phyloP scores from a whole-genome alignment of 2,113 vertebrate species.

The Carassius gibelio region DNA sequence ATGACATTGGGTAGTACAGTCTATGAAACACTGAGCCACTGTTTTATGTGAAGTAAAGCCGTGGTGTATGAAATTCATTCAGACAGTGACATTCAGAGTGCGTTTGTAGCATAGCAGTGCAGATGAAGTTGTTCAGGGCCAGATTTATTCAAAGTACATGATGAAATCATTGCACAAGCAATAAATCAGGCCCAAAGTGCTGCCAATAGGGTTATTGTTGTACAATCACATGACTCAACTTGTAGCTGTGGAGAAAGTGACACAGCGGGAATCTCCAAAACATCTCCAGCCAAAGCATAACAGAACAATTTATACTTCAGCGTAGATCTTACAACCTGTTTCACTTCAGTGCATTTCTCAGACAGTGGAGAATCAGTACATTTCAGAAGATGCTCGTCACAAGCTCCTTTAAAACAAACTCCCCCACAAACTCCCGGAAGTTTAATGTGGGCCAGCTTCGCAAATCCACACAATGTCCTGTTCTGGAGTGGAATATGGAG shows the following conservation, averaged over 20 bases:
- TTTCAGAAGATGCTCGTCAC: not conserved
- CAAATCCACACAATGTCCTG: constrained; percentile 19
- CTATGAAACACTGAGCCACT: constrained; percentile 17
- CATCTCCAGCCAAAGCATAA: not conserved
- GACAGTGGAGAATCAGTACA: not conserved
- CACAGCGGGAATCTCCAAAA: constrained; percentile 20
- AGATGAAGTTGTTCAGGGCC: not conserved
- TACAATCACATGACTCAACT: constrained; percentile 21
- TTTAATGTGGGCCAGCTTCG: constrained; percentile 6
- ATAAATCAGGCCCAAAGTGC: constrained; percentile 2
- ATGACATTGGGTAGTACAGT: not conserved
- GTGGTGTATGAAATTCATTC: constrained; percentile 17
- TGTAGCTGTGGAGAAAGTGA: constrained; percentile 28
- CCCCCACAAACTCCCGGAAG: not conserved
- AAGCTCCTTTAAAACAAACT: not conserved
- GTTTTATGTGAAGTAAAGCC: not conserved
- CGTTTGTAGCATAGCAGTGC: constrained; percentile 23
- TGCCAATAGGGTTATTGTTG: constrained; percentile 6
- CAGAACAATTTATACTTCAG: not conserved
- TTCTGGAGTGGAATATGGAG: constrained; percentile 30
- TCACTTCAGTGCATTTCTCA: constrained; percentile 6
- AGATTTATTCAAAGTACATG: constrained; percentile 2
- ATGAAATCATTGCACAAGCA: constrained; percentile 31
- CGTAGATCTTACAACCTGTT: not conserved
- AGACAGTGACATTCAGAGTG: constrained; percentile 43